Base-by-base conservation (phyloP, 2,113 vertebrate genomes). In the Datnioides undecimradiatus region DNA sequence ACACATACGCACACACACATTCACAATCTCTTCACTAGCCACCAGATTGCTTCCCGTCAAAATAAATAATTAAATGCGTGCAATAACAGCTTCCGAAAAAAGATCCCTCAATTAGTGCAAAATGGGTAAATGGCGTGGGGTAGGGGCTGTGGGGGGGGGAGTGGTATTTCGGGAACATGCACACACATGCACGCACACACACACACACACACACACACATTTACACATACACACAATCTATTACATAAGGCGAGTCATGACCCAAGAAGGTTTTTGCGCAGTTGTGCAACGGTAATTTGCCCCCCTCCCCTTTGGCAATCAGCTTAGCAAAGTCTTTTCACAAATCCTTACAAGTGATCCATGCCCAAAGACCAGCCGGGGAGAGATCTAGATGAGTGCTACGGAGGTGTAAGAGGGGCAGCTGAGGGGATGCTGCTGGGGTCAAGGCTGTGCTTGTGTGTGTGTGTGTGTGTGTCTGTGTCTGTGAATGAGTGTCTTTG, bases 31-130 rank as follows among this genome's bases (percentile, higher is more conserved):
- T 83, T 78, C 86, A 76, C 87, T 62, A 75, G 85, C 87, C 87
- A 87, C 91, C 90, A 92, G 91, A 92, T 90, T 91, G 88, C 92
- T 93, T 93, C 92, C 89, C 67, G 86, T 90, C 90, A 92, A 94
- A 94, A 93, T 94, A 93, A 95, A 94, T 94, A 92, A 94, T 94
- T 93, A 92, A 94, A 93, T 90, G 85, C 31, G n/a, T 58, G 88
- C 90, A 90, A 91, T 92, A 93, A 89, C 91, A 74, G 90, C 91
- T 91, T 93, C 90, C 76, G 89, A 95, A 92, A 93, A 93, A 93
- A 93, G 88, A 91, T 88, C 87, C 90, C 85, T 94, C 91, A 91
- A 93, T 94, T 94, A 94, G 90, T 84, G 79, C 86, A 88, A 88
- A 92, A 90, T 86, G 88, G 89, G 83, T 93, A 91, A 91, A 90